Evolutionary conservation across 1,140 invertebrate genomes (phyloP).

Genomic region (Drusus annulatus): DNA sequence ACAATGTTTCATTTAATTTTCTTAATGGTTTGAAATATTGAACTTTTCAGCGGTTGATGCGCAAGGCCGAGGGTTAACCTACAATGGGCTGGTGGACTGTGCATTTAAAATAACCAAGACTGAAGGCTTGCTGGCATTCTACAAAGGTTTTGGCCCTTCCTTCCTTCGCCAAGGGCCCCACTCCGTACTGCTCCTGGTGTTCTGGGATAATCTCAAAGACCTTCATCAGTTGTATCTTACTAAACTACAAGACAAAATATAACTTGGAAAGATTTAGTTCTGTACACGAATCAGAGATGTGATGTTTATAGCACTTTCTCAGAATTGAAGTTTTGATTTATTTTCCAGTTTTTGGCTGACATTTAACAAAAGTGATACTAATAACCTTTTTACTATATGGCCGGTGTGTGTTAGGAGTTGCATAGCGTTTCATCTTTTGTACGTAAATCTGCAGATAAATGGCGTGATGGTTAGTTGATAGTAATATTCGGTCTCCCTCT

Average conservation of each 20-base stretch:
- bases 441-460: too few species aligned
- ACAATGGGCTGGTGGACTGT: slow-evolving; percentile 84
- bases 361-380: too few species aligned
- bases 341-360: too few species aligned
- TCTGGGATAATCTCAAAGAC: slow-evolving; percentile 86
- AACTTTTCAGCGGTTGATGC: slow-evolving; percentile 70
- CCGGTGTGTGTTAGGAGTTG: too few species aligned
- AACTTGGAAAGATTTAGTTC: too few species aligned
- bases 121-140: slow-evolving; percentile 87
- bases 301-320: not conserved
- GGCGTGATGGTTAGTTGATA: too few species aligned
- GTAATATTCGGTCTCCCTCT: too few species aligned
- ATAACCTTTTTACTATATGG: too few species aligned
- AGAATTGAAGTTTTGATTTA: not conserved
- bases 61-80: slow-evolving; percentile 80
- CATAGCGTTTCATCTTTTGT: too few species aligned
- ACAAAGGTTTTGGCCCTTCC: slow-evolving; percentile 90
- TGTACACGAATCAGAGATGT: too few species aligned
- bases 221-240: slow-evolving; percentile 41
- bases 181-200: slow-evolving; percentile 86
- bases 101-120: slow-evolving; percentile 81
- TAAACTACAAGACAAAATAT: too few species aligned
- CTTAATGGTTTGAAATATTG: not conserved
- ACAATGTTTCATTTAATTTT: too few species aligned
- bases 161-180: slow-evolving; percentile 91